These are phyloP conservation scores for Rotaria sp. DNA, from an alignment of 2,888 invertebrate genomes.

Conservation along the genomic window DNA sequence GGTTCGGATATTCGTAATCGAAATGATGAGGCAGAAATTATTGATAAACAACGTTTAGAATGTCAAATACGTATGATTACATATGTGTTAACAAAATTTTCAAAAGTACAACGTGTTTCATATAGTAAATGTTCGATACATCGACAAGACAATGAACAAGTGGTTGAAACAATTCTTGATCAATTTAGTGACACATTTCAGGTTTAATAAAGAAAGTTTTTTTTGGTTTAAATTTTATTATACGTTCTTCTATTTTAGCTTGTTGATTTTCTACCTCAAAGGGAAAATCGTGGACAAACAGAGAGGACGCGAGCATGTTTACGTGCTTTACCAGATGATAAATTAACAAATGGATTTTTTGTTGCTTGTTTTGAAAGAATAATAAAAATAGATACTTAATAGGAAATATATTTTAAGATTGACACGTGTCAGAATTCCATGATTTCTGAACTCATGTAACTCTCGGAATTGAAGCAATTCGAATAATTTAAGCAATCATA, in stretches of 20 bases:
- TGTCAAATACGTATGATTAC: conserved; percentile 62
- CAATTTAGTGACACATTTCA: conserved; percentile 50
- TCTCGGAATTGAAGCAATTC: no score
- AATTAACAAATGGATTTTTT: conserved; percentile 87
- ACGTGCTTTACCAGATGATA: conserved; percentile 68
- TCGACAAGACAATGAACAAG: conserved; percentile 77
- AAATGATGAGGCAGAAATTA: conserved; percentile 22
- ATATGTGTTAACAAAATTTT: conserved; percentile 76
- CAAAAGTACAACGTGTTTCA: conserved; percentile 73
- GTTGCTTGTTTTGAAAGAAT: conserved; percentile 68
- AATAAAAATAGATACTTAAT: not conserved
- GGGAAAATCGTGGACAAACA: not conserved
- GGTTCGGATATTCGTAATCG: conserved; percentile 67
- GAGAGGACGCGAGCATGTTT: conserved; percentile 64
- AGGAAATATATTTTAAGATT: no score
- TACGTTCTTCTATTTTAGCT: conserved; percentile 43
- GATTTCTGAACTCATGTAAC: no score
- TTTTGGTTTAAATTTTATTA: no score
- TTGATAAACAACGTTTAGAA: conserved; percentile 44
- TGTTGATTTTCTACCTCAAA: not conserved
- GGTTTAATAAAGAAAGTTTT: no score
- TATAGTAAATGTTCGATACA: conserved; percentile 92
- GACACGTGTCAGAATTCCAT: no score
- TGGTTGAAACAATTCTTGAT: conserved; percentile 67
- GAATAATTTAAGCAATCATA: no score